Conservation (phyloP, 2,888 invertebrate genomes). For the Leptopilina syphax region DNA sequence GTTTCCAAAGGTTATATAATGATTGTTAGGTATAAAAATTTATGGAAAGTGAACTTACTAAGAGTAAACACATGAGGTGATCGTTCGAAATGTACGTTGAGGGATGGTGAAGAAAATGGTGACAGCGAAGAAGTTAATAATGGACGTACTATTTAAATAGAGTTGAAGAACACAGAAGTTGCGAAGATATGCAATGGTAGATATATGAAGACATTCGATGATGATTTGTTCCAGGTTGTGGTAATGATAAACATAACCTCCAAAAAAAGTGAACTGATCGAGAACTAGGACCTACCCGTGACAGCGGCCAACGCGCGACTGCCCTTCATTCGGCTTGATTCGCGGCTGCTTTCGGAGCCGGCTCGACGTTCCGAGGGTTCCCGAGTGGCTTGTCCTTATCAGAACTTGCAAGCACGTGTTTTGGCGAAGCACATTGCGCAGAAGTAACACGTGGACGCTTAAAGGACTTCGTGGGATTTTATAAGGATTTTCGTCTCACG, state of each 20-base stretch:
- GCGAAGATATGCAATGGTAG: not conserved
- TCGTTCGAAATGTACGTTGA: conserved; percentile 10
- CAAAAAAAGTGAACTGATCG: conserved; percentile 44
- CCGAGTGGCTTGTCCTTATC: conserved; percentile 43
- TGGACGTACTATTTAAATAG: not conserved
- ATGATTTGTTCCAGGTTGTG: conserved; percentile 4
- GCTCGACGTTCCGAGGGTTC: conserved; percentile 52
- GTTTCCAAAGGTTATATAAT: too few species aligned
- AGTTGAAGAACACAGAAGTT: not conserved
- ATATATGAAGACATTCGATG: not conserved
- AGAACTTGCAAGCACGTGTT: conserved; percentile 62
- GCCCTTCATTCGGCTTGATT: conserved; percentile 59
- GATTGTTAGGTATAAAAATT: not conserved
- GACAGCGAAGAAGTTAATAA: not conserved
- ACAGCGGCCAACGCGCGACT: conserved; percentile 76
- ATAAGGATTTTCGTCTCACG: conserved; percentile 17
- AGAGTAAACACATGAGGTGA: conserved; percentile 40
- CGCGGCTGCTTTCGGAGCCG: conserved; percentile 55
- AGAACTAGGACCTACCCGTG: conserved; percentile 68
- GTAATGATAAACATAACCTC: conserved; percentile 63
- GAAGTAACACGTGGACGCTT: conserved; percentile 60
- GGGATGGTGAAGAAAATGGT: not conserved
- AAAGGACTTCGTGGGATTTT: conserved; percentile 38
- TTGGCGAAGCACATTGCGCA: conserved; percentile 52
- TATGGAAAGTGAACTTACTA: conserved; percentile 12